Conservation (phyloP, 2,113 vertebrate species). For the Pitta sordida region DNA sequence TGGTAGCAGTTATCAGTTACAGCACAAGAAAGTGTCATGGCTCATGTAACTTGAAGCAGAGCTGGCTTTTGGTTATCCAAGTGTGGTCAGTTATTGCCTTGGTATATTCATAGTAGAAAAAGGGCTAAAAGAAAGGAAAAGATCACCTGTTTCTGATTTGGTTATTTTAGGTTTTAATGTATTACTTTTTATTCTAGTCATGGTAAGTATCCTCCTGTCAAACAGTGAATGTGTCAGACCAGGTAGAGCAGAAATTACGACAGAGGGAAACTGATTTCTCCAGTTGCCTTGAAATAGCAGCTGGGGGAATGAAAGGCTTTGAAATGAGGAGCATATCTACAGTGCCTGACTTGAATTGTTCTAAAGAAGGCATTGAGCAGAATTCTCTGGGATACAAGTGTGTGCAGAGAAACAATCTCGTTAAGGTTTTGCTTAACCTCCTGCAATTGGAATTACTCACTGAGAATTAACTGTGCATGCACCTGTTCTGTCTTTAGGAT, state of each 20-base stretch:
- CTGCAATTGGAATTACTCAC: not conserved
- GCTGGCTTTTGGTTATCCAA: not conserved
- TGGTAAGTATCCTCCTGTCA: not conserved
- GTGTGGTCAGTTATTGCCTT: not conserved
- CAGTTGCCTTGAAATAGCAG: slow-evolving; percentile 29
- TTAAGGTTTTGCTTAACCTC: not conserved
- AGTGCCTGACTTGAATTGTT: not conserved
- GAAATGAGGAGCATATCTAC: not conserved
- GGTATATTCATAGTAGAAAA: not conserved
- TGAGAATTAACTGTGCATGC: not conserved
- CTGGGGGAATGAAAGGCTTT: not conserved
- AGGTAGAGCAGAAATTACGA: slow-evolving; percentile 19
- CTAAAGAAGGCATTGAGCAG: not conserved
- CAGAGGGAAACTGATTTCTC: slow-evolving; percentile 24
- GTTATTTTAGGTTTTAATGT: not conserved
- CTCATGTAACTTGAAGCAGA: not conserved
- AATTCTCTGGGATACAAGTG: not conserved
- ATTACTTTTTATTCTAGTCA: slow-evolving; percentile 13
- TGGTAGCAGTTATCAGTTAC: not conserved
- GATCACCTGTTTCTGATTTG: not conserved
- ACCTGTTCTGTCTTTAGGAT: not conserved
- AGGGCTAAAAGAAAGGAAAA: not conserved
- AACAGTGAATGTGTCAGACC: not conserved
- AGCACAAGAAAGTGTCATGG: not conserved
- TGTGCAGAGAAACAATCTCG: not conserved